Base-by-base conservation (phyloP, 2,888 invertebrate species). In the Oscheius myriophilus region DNA sequence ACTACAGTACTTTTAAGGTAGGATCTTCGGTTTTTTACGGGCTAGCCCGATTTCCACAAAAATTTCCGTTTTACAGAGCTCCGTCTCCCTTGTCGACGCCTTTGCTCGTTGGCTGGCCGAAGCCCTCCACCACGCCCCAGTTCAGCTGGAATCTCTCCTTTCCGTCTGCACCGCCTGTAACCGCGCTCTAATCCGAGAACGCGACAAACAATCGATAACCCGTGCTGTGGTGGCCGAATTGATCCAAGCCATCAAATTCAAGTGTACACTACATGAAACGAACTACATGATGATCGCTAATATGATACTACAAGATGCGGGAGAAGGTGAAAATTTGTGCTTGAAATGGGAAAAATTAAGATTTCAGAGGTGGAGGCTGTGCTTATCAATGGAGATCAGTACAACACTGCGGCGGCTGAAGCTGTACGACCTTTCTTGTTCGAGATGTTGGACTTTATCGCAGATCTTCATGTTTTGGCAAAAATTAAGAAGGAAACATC, bases 81-180 rank as follows among this genome's bases (percentile, higher is more conserved):
- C 96, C 76, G 89, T 97, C 82, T 95, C 96, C 85, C 94, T 96
- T 6, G 95, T 96, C 86, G 97, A 97, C 86, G 95, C 96, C 1
- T 95, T 96, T 87, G 93, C 96, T 0, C 97, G 97, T 90, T 91
- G 96, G 75, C 88, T 97, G 70, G 93, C 94, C 87, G 93, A 93
- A 88, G 91, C 93, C n/a, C 92, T 97, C 70, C 95, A 96, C 88
- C 93, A 93, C 86, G 92, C 92, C 79, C 91, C 91, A 59, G 89
- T 97, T 70, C 92, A 92, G 82, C 87, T 90, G 45, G 87, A 88
- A 71, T 87, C 88, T 70, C 89, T 97, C 55, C 91, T 93, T 11
- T 95, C 96, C 86, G 89, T 97, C 57, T 94, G 94, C 87, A 93
- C 92, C 70, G 90, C 94, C 16, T 95, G 95, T 87, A 93, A 93